A percentile compares a stretch with the other conserved stretches of the same genome.
These are phyloP conservation scores for Dryocosmus kuriphilus DNA, from an alignment of 2,888 invertebrate genomes.

Conservation along the genomic window DNA sequence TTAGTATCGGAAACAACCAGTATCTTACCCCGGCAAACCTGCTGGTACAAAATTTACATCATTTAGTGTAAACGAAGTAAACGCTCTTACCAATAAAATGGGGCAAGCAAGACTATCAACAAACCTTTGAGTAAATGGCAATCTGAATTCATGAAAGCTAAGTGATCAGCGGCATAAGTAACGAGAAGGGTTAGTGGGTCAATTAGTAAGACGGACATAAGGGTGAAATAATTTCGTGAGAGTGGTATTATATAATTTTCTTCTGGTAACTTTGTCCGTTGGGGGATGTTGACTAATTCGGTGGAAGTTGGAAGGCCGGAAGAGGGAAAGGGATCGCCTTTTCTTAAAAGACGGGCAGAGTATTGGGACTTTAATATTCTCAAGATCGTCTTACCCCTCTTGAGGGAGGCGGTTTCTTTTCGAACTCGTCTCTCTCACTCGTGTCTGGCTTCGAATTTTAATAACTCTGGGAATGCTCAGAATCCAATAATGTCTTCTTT, in stretches of 20 bases:
- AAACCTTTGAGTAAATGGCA: no score
- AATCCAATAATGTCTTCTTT: constrained; percentile 75
- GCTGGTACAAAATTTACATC: no score
- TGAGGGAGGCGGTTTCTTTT: constrained; percentile 58
- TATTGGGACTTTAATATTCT: constrained; percentile 73
- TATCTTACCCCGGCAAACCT: no score
- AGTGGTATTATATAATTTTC: constrained; percentile 40
- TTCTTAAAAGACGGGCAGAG: constrained; percentile 62
- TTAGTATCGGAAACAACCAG: no score
- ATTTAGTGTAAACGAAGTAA: no score
- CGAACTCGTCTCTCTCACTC: constrained; percentile 56
- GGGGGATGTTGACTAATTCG: constrained; percentile 5
- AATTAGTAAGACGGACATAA: background rate
- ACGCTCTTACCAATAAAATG: no score
- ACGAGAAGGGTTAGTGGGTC: background rate
- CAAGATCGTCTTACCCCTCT: constrained; percentile 65
- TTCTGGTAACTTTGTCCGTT: constrained; percentile 44
- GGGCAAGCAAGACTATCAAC: no score
- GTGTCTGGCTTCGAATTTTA: constrained; percentile 76
- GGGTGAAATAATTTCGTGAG: constrained; percentile 4
- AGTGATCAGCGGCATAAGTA: no score
- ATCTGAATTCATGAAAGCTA: no score
- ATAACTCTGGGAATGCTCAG: constrained; percentile 76
- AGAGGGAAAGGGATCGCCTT: constrained; percentile 52
- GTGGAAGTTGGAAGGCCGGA: constrained; percentile 17